phyloP scores from a whole-genome alignment of 2,888 invertebrate species.

The Diaperis boleti region DNA sequence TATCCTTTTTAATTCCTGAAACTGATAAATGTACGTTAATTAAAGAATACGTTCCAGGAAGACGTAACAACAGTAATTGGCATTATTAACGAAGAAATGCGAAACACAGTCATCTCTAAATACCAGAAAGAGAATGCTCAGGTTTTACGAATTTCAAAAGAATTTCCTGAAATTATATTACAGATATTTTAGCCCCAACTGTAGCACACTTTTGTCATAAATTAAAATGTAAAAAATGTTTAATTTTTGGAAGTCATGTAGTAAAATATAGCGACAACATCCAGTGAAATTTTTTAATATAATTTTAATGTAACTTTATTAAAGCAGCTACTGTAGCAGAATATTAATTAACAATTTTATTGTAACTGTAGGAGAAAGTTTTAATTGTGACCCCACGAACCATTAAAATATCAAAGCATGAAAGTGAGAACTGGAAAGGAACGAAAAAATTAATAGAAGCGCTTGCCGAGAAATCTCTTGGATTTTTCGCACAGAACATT shows the following conservation, averaged over 20 bases:
- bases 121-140: no score
- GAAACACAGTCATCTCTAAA: no score
- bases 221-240: conserved; percentile 6
- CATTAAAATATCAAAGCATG: neutral
- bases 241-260: neutral
- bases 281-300: conserved; percentile 5
- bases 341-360: conserved; percentile 4
- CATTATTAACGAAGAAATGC: no score
- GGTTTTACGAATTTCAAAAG: no score
- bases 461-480: conserved; percentile 18
- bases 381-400: neutral
- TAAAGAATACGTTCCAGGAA: no score
- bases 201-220: neutral
- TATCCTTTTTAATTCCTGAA: no score
- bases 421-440: neutral
- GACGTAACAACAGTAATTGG: no score
- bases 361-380: neutral
- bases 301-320: conserved; percentile 12
- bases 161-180: neutral
- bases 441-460: conserved; percentile 25
- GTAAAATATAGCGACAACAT: conserved; percentile 2
- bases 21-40: no score
- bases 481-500: conserved; percentile 23
- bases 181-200: no score
- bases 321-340: neutral